Percentiles rank a stretch among this genome's conserved stretches.
Evolutionary conservation across 2,797 vertebrate species (phyloP).

Genomic region (Chaetophractus vellerosus): DNA sequence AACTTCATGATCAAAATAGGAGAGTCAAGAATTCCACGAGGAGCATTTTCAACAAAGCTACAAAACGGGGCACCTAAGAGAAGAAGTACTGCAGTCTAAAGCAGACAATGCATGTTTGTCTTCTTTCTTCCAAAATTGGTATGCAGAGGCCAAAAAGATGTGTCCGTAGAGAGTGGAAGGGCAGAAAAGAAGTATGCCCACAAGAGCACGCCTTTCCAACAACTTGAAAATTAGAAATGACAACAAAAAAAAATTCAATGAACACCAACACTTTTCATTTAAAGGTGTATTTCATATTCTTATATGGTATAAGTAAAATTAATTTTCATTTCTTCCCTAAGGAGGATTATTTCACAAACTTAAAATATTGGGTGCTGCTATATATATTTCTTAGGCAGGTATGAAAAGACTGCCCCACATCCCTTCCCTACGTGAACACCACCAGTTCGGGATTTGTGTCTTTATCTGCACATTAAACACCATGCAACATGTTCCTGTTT

Average conservation of each 20-base stretch:
- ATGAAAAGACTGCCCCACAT: fast-evolving
- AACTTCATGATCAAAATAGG: fast-evolving
- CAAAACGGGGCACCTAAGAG: fast-evolving
- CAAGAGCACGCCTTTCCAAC: not conserved
- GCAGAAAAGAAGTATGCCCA: fast-evolving
- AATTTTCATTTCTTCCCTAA: fast-evolving
- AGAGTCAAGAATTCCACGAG: fast-evolving
- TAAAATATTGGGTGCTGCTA: fast-evolving
- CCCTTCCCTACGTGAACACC: fast-evolving
- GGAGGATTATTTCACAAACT: not conserved
- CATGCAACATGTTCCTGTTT: not conserved
- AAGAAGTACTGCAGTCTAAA: not conserved
- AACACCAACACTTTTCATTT: no score
- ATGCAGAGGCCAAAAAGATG: not conserved
- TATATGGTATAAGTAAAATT: fast-evolving
- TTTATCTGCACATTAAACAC: not conserved
- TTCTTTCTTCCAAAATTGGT: not conserved
- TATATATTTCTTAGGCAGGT: fast-evolving
- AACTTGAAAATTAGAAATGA: not conserved
- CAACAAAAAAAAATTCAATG: not conserved
- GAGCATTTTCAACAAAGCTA: fast-evolving
- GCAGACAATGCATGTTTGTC: not conserved
- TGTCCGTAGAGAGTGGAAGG: fast-evolving
- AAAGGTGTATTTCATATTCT: fast-evolving
- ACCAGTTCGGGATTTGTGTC: fast-evolving